Conservation (phyloP, 1,140 invertebrate species). For the Euura lappo region DNA sequence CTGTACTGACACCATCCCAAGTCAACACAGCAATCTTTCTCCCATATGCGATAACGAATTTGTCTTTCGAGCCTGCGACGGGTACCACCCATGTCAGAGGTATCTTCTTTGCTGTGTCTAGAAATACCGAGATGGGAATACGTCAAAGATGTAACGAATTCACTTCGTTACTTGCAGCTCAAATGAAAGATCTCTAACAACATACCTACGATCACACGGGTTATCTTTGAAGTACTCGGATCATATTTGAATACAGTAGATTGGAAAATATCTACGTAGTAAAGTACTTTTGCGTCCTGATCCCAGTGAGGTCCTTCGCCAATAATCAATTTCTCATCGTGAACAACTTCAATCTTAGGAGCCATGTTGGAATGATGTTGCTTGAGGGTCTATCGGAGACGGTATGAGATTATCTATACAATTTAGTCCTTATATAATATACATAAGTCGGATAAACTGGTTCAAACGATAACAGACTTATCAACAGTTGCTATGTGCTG, state of each 20-base stretch:
- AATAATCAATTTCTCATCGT: constrained; percentile 32
- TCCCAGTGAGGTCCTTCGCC: constrained; percentile 72
- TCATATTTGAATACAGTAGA: constrained; percentile 63
- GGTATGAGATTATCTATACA: too few relatives aligned
- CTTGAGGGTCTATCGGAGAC: too few relatives aligned
- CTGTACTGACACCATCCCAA: constrained; percentile 37
- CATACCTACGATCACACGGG: constrained; percentile 29
- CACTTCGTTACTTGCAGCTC: too few relatives aligned
- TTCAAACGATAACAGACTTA: too few relatives aligned
- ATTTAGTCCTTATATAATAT: too few relatives aligned
- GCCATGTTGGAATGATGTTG: neutral
- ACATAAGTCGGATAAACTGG: too few relatives aligned
- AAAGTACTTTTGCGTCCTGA: constrained; percentile 59
- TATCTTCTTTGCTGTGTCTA: neutral
- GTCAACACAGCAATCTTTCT: constrained; percentile 27
- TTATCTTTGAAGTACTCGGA: constrained; percentile 53
- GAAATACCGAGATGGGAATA: too few relatives aligned
- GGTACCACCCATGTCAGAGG: constrained; percentile 47
- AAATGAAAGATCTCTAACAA: neutral
- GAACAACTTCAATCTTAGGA: neutral
- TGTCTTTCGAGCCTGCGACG: constrained; percentile 28
- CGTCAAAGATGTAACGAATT: too few relatives aligned
- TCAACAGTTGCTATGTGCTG: too few relatives aligned
- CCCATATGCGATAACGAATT: constrained; percentile 38
- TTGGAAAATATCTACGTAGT: constrained; percentile 67